phyloP scores from a whole-genome alignment of 1,140 invertebrate species.

The Pseudomyrmex pallidus region DNA sequence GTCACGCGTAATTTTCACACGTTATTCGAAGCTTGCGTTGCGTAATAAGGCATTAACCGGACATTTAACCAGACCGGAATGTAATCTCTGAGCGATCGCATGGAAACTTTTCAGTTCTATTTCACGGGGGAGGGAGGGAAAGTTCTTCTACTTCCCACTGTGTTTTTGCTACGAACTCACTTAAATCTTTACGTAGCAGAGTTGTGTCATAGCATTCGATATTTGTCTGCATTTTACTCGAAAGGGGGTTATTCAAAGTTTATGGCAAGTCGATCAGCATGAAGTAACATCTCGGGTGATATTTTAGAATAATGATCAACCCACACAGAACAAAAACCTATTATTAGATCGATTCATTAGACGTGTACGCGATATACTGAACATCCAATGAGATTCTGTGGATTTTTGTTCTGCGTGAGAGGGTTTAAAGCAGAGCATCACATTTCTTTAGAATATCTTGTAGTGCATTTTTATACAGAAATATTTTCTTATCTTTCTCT shows the following conservation, averaged over 20 bases:
- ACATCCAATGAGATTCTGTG: too few relatives aligned
- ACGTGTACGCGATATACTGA: too few relatives aligned
- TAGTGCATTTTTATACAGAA: background rate
- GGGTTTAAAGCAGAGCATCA: conserved; percentile 29
- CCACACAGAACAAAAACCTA: too few relatives aligned
- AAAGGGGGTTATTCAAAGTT: conserved; percentile 50
- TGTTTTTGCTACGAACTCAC: background rate
- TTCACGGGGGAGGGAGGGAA: too few relatives aligned
- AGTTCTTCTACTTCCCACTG: background rate
- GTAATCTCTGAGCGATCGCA: too few relatives aligned
- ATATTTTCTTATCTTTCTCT: background rate
- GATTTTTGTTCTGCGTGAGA: too few relatives aligned
- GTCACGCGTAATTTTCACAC: background rate
- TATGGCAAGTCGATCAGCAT: conserved; percentile 40
- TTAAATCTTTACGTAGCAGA: background rate
- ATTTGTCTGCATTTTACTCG: conserved; percentile 8
- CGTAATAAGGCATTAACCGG: too few relatives aligned
- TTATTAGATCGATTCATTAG: too few relatives aligned
- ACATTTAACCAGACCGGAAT: too few relatives aligned
- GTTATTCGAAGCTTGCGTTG: too few relatives aligned
- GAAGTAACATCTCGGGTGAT: background rate
- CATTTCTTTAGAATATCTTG: background rate
- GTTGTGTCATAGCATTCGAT: conserved; percentile 24
- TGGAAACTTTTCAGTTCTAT: too few relatives aligned
- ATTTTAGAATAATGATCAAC: too few relatives aligned